Evolutionary conservation across 2,888 invertebrate species (phyloP).

Genomic region (Coremacera marginata): DNA sequence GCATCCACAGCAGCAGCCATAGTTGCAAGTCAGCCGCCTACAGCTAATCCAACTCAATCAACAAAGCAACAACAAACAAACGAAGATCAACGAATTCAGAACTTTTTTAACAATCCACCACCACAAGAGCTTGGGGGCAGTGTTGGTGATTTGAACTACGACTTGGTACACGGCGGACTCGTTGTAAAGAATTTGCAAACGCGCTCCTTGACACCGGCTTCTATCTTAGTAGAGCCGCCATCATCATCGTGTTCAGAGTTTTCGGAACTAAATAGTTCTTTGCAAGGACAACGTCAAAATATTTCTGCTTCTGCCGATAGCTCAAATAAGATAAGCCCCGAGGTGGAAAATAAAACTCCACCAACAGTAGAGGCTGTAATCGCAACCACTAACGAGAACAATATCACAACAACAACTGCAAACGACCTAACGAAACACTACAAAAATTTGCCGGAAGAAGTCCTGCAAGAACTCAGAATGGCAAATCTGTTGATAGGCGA

Average conservation of each 20-base stretch:
- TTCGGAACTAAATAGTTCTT: conserved; percentile 57
- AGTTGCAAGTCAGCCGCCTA: conserved; percentile 38
- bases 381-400: neutral
- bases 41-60: conserved; percentile 39
- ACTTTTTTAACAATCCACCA: conserved; percentile 69
- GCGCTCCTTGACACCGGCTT: conserved; percentile 64
- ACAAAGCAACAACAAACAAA: conserved; percentile 43
- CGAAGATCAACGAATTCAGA: conserved; percentile 66
- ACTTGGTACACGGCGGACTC: conserved; percentile 64
- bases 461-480: conserved; percentile 63
- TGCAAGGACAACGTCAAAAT: conserved; percentile 45
- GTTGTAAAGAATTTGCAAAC: conserved; percentile 54
- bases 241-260: conserved; percentile 68
- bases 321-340: conserved; percentile 46
- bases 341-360: conserved; percentile 34
- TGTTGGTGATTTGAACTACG: conserved; percentile 65
- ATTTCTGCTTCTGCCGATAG: conserved; percentile 42
- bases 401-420: conserved; percentile 34
- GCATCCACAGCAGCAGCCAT: neutral
- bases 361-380: neutral
- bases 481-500: conserved; percentile 52
- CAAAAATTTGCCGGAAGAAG: conserved; percentile 63
- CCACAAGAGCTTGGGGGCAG: conserved; percentile 61
- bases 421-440: conserved; percentile 45
- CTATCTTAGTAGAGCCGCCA: conserved; percentile 67